These are phyloP conservation scores for Mesodorylaimus sp. DNA, from an alignment of 2,888 invertebrate genomes.

Conservation along the genomic window DNA sequence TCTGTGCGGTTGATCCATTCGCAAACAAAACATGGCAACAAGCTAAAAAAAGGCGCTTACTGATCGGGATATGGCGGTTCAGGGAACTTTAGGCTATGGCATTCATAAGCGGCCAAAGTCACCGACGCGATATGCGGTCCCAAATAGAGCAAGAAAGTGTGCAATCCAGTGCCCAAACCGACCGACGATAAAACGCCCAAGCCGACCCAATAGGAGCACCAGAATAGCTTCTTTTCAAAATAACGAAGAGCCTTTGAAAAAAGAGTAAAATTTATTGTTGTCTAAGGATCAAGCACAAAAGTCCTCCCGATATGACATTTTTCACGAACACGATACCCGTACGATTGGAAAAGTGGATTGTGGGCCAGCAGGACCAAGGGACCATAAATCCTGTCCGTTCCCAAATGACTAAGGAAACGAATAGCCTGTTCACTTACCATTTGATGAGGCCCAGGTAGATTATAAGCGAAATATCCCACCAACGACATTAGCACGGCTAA, in stretches of 20 bases:
- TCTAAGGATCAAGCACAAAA: slow-evolving; percentile 13
- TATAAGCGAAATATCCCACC: too few species aligned
- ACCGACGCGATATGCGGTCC: slow-evolving; percentile 98
- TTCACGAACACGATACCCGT: not conserved
- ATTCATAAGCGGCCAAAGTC: slow-evolving; percentile 93
- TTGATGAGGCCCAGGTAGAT: too few species aligned
- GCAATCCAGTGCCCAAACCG: slow-evolving; percentile 80
- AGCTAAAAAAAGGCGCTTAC: too few species aligned
- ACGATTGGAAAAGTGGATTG: not conserved
- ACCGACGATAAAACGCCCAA: slow-evolving; percentile 90
- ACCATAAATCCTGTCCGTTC: not conserved
- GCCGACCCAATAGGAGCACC: slow-evolving; percentile 76
- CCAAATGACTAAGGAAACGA: not conserved
- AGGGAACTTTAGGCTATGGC: slow-evolving; percentile 79
- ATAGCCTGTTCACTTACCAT: too few species aligned
- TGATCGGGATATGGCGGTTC: slow-evolving; percentile 94
- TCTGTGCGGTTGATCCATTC: too few species aligned
- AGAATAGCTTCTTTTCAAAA: slow-evolving; percentile 37
- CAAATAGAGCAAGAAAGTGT: slow-evolving; percentile 91
- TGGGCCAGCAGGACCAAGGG: too few species aligned
- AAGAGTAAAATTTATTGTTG: too few species aligned
- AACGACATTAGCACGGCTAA: too few species aligned
- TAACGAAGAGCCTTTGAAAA: slow-evolving; percentile 27
- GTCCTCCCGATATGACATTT: not conserved
- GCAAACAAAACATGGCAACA: too few species aligned